Base-by-base conservation (phyloP, 2,797 vertebrate genomes). In the Sebastes cheni region DNA sequence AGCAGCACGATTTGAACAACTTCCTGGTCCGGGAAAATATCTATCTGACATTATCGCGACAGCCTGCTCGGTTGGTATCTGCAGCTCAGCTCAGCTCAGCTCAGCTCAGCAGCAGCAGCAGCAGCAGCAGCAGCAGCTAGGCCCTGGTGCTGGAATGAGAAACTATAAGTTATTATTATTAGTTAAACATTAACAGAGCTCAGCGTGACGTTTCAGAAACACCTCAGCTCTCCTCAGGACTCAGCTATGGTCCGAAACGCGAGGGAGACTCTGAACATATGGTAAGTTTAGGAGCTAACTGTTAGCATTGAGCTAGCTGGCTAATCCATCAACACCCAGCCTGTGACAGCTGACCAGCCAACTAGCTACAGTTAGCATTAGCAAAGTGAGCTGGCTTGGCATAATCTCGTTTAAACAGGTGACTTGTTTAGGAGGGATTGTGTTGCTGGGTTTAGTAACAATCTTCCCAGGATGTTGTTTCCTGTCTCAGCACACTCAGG, bases 111-210 rank as follows among this genome's bases (percentile, higher is more conserved):
- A 25, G 25, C 86, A 42, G 2, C 39, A 14, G 14, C 39, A 79
- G 79, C 80, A 84, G 83, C 71, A 64, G 79, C 39, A 79, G 79
- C 80, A 84, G 83, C 71, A 64, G 79, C 39, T 42, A 42, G 75
- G 93, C 89, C 93, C 92, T 79, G 85, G 65, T 79, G 75, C 82
- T 91, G 93, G 92, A 94, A 91, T 93, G 91, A 82, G 88, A 94
- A 91, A 93, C 87, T 89, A 92, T 73, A 87, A 71, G 72, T 91
- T 93, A 82, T 89, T 42, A 42, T 42, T 42, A 42, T 0, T 42
- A 42, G 39, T 42, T 14, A 42, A 42, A 42, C 46, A 72, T 71
- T 70, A 52, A 67, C 66, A 61, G 77, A 79, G 64, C 42, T 72
- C 34, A 22, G 32, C 30, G 23, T 8, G 8, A 5, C 70, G 1